Conservation (phyloP, 2,888 invertebrate genomes). For the Colletes collaris region DNA sequence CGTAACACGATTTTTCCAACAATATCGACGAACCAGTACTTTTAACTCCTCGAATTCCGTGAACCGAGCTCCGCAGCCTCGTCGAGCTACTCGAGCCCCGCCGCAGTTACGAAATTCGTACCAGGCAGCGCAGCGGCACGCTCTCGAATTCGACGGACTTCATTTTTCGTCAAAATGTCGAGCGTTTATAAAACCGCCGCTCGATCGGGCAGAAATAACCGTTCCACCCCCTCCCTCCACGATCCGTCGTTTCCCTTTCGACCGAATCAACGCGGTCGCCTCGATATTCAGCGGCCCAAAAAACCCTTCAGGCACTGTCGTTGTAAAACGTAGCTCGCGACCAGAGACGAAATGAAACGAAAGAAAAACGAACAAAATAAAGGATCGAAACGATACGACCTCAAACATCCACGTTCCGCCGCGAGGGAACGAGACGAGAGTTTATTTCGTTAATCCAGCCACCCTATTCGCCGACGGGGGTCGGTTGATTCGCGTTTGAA, state of each 20-base stretch:
- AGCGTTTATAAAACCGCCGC: neutral
- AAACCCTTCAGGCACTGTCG: neutral
- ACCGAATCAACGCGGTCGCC: neutral
- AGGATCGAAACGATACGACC: neutral
- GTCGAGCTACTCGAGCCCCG: too few relatives aligned
- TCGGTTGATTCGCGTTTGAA: constrained; percentile 41
- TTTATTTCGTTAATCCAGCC: constrained; percentile 41
- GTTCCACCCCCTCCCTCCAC: neutral
- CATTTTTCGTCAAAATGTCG: neutral
- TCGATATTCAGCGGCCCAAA: neutral
- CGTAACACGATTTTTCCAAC: too few relatives aligned
- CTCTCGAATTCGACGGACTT: too few relatives aligned
- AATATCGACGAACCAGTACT: too few relatives aligned
- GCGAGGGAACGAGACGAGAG: neutral
- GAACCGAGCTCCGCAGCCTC: too few relatives aligned
- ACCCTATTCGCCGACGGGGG: constrained; percentile 1
- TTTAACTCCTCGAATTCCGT: too few relatives aligned
- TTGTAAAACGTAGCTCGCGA: neutral
- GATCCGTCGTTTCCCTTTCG: neutral
- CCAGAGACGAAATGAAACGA: neutral
- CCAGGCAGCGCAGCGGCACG: too few relatives aligned
- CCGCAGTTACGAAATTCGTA: too few relatives aligned
- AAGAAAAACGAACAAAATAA: neutral
- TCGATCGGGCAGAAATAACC: neutral
- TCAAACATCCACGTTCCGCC: constrained; percentile 1